Evolutionary conservation across 2,113 vertebrate genomes (phyloP).

Genomic region (Taurulus bubalis): DNA sequence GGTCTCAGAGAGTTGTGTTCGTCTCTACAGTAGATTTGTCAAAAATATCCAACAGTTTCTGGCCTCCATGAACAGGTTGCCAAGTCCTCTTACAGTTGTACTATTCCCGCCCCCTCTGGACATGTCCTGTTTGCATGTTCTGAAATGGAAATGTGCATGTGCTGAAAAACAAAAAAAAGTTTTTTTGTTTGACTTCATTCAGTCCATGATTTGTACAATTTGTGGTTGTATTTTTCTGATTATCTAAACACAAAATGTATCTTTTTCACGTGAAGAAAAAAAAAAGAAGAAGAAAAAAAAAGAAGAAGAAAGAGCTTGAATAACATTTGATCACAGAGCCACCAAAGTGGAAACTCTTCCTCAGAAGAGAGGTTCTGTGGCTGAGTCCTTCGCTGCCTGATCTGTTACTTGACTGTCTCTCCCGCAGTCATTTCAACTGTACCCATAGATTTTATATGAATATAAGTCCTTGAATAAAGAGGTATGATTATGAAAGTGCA

Average conservation of each 20-base stretch:
- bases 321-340: constrained; percentile 74
- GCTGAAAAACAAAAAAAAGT: constrained; percentile 61
- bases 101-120: constrained; percentile 87
- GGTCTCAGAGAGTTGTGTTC: constrained; percentile 44
- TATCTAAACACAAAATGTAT: constrained; percentile 89
- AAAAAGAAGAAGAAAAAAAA: constrained; percentile 4
- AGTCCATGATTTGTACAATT: constrained; percentile 88
- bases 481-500: constrained; percentile 71
- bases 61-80: constrained; percentile 77
- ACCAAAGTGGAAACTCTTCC: constrained; percentile 58
- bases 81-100: constrained; percentile 85
- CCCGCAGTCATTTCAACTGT: constrained; percentile 92
- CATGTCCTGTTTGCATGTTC: constrained; percentile 94
- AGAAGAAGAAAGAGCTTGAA: constrained; percentile 82
- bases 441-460: constrained; percentile 96
- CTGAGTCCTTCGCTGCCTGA: constrained; percentile 88
- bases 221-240: constrained; percentile 90
- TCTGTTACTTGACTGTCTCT: constrained; percentile 88
- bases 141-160: constrained; percentile 93
- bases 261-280: constrained; percentile 80
- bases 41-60: constrained; percentile 28
- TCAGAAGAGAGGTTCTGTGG: constrained; percentile 74
- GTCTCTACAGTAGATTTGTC: constrained; percentile 17
- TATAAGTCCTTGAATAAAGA: constrained; percentile 93
- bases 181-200: constrained; percentile 87